Evolutionary conservation across 2,113 vertebrate species (phyloP).

Genomic region (Sinocyclocheilus maitianheensis): DNA sequence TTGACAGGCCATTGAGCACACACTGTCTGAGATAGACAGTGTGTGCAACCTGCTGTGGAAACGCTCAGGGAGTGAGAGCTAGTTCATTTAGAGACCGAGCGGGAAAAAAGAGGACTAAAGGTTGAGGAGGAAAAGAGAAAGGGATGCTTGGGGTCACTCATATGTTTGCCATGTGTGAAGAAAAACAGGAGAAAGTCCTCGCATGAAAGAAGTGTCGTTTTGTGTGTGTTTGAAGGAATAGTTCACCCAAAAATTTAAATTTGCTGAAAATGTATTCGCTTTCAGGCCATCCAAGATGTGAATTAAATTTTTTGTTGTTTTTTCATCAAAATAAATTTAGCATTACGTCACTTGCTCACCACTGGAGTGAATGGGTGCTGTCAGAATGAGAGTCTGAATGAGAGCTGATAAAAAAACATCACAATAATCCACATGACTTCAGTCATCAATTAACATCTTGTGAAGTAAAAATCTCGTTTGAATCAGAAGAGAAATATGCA

Average conservation of each 20-base stretch:
- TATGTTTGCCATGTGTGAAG: slow-evolving; percentile 66
- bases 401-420: neutral
- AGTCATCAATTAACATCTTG: neutral
- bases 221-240: neutral
- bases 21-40: slow-evolving; percentile 34
- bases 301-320: too few relatives aligned
- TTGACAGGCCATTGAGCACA: slow-evolving; percentile 37
- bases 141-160: slow-evolving; percentile 56
- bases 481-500: neutral
- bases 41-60: slow-evolving; percentile 37
- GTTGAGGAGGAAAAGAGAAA: slow-evolving; percentile 29
- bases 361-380: neutral
- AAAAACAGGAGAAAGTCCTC: neutral
- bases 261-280: neutral
- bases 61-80: slow-evolving; percentile 35
- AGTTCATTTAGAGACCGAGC: slow-evolving; percentile 41
- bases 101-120: slow-evolving; percentile 7
- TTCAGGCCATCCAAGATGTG: neutral
- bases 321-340: neutral
- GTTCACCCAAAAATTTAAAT: neutral
- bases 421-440: neutral
- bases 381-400: too few relatives aligned
- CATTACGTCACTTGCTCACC: neutral
- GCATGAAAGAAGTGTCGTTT: neutral
- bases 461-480: neutral